These are phyloP conservation scores for Hyposoter didymator DNA, from an alignment of 2,888 invertebrate species.

Conservation along the genomic window DNA sequence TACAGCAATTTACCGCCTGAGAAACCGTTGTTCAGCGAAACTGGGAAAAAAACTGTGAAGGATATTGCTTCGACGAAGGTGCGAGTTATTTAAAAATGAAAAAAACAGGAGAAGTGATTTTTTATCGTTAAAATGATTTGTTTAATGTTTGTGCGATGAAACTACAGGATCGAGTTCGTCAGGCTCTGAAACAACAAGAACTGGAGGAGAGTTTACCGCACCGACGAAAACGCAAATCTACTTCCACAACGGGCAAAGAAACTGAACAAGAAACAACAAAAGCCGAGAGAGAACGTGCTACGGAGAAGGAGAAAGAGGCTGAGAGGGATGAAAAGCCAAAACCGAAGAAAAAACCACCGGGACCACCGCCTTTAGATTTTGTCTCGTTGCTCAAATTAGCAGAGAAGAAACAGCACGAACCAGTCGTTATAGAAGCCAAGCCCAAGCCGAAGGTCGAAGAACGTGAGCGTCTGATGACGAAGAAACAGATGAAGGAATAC, in stretches of 20 bases:
- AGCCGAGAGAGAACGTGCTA: constrained; percentile 82
- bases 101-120: background rate
- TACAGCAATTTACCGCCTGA: constrained; percentile 90
- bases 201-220: constrained; percentile 90
- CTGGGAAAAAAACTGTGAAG: constrained; percentile 85
- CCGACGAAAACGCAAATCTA: constrained; percentile 86
- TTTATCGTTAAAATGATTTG: background rate
- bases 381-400: constrained; percentile 92
- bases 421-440: constrained; percentile 87
- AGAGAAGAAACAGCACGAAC: constrained; percentile 93
- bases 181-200: constrained; percentile 89
- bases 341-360: constrained; percentile 86
- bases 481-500: constrained; percentile 91
- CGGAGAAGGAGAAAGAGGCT: constrained; percentile 79
- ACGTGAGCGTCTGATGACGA: constrained; percentile 91
- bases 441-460: constrained; percentile 84
- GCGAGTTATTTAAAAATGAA: background rate
- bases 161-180: constrained; percentile 88
- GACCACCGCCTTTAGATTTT: constrained; percentile 92
- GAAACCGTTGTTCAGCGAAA: constrained; percentile 87
- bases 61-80: constrained; percentile 85
- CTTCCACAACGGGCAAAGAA: constrained; percentile 49
- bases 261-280: constrained; percentile 81
- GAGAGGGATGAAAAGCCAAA: constrained; percentile 84
- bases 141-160: background rate